Evolutionary conservation across 2,888 invertebrate genomes (phyloP).

Genomic region (Eustalomyia histrio): DNA sequence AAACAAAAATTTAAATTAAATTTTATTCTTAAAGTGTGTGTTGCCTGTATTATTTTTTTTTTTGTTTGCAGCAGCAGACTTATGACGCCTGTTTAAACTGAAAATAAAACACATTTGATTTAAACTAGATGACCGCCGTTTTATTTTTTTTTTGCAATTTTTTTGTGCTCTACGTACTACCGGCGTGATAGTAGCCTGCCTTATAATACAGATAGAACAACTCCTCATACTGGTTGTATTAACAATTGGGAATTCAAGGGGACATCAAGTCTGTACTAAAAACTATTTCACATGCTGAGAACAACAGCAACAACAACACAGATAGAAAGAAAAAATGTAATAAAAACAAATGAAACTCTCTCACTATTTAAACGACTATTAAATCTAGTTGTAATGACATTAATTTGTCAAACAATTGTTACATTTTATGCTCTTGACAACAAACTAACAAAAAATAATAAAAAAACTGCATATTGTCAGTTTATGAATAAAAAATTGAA

Average conservation of each 20-base stretch:
- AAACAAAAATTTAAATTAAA: slow-evolving; percentile 8
- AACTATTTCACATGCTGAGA: slow-evolving; percentile 32
- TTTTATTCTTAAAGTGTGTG: slow-evolving; percentile 32
- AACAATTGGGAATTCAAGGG: slow-evolving; percentile 48
- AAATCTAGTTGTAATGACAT: slow-evolving; percentile 18
- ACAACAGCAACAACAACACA: no score
- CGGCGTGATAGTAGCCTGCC: slow-evolving; percentile 57
- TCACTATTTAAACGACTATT: slow-evolving; percentile 5
- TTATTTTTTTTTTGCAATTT: slow-evolving; percentile 11
- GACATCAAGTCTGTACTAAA: slow-evolving; percentile 44
- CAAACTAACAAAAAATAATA: not conserved
- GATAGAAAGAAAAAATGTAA: no score
- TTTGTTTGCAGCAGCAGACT: slow-evolving; percentile 45
- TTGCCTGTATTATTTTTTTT: slow-evolving; percentile 8
- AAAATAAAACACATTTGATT: slow-evolving; percentile 10
- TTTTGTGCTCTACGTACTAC: slow-evolving; percentile 11
- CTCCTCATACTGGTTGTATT: not conserved
- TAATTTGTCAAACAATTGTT: slow-evolving; percentile 19
- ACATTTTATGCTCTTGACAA: slow-evolving; percentile 36
- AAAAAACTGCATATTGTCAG: not conserved
- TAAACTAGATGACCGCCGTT: slow-evolving; percentile 68
- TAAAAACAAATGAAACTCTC: slow-evolving; percentile 7
- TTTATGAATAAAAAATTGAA: not conserved
- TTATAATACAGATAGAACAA: slow-evolving; percentile 30
- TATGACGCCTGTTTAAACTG: slow-evolving; percentile 47